Evolutionary conservation across 2,113 vertebrate species (phyloP).

Genomic region (Psettodes erumei): DNA sequence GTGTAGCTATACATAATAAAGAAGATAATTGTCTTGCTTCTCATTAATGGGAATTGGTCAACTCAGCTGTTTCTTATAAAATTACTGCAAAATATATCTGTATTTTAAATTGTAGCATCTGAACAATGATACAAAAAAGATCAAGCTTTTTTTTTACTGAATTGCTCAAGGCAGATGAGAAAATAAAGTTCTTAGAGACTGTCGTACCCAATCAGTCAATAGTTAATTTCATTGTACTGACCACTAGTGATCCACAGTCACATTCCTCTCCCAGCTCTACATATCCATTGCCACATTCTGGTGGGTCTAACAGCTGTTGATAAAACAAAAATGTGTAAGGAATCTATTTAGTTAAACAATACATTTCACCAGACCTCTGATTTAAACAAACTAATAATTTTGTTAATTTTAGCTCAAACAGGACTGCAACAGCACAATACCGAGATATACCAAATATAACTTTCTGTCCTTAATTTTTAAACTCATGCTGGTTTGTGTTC

Average conservation of each 20-base stretch:
- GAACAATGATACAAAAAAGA: background rate
- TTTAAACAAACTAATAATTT: background rate
- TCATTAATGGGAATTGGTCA: background rate
- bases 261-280: slow-evolving; percentile 96
- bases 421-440: background rate
- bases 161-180: background rate
- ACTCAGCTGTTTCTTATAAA: no score
- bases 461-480: no score
- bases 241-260: slow-evolving; percentile 92
- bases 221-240: slow-evolving; percentile 71
- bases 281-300: slow-evolving; percentile 95
- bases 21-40: background rate
- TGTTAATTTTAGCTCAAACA: background rate
- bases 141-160: background rate
- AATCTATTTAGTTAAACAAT: background rate
- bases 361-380: background rate
- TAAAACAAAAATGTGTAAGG: background rate
- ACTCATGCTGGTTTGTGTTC: no score
- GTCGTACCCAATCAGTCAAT: background rate
- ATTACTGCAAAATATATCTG: background rate
- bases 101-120: background rate
- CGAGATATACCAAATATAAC: background rate
- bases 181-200: no score
- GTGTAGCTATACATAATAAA: background rate
- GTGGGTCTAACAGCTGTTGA: slow-evolving; percentile 89